Evolutionary conservation across 35 echinoderm and acorn worm species (phyloP), one percentile per base, ranked within the genome.

Genomic region (Apostichopus parvimensis): DNA sequence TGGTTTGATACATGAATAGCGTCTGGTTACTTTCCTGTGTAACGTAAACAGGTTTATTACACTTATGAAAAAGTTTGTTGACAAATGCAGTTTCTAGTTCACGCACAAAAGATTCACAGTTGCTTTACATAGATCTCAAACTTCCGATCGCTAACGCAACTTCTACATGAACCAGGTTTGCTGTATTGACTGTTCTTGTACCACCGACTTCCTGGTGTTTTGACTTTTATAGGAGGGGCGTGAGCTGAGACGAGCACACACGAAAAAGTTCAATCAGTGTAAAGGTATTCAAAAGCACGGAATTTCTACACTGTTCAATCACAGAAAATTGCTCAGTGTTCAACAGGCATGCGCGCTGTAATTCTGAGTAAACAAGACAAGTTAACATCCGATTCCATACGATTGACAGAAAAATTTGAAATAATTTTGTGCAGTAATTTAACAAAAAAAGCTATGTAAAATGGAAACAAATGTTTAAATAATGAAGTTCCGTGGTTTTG

Each of bases 291-390:
- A 34, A 1, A 34, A 45, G 34, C 34, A 45, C 34, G 34, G 34
- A 45, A 45, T 45, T 45, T 45, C 34, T 4, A 45, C 34, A 45
- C 34, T 45, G 34, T 45, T 45, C 1, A 45, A 45, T 45, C 34
- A 45, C 34, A 45, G 34, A 45, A 45, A 45, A 45, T 45, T 45
- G 34, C 3, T 45, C 34, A 45, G 54, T 58, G 17, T 84, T 23
- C 55, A 84, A 80, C 55, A 59, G 57, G 81, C 81, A 84, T 84
- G 81, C 81, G 81, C 81, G 15, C 17, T 84, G 54, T 5, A 58
- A 22, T 84, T 62, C 81, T 52, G 53, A 84, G 81, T 84, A 84
- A 84, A 83, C 81, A 58, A 4, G 81, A 5, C 54, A 84, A 84
- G 2, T 21, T 60, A 84, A 2, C 54, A 84, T 84, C 81, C 81